These are phyloP conservation scores for Scophthalmus maximus DNA, from an alignment of 2,113 vertebrate genomes.

Conservation along the genomic window DNA sequence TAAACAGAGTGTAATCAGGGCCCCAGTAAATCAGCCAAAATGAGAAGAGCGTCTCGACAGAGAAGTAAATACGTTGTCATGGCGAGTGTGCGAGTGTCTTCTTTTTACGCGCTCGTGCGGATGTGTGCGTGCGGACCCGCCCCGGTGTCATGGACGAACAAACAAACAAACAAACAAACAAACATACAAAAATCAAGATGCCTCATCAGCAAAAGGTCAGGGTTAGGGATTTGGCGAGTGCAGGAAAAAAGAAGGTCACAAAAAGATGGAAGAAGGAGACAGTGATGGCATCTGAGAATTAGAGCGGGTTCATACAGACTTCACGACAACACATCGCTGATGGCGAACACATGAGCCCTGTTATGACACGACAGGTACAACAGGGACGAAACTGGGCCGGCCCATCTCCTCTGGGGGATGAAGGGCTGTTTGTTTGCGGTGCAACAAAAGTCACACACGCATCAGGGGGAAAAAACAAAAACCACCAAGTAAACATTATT, in stretches of 20 bases:
- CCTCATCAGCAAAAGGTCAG: slow-evolving; percentile 28
- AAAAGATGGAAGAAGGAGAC: slow-evolving; percentile 3
- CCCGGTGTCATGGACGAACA: slow-evolving; percentile 43
- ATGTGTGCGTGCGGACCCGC: slow-evolving; percentile 27
- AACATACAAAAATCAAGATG: slow-evolving; percentile 2
- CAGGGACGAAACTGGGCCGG: slow-evolving; percentile 7
- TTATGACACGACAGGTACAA: slow-evolving; percentile 33
- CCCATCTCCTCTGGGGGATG: slow-evolving; percentile 8
- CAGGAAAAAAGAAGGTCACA: slow-evolving; percentile 37
- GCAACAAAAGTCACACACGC: slow-evolving; percentile 51
- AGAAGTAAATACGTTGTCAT: slow-evolving; percentile 71
- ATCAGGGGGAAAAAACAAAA: slow-evolving; percentile 42
- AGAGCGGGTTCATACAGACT: slow-evolving; percentile 34
- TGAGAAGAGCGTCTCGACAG: slow-evolving; percentile 55
- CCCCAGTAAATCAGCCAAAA: slow-evolving; percentile 69
- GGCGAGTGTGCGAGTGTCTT: slow-evolving; percentile 29
- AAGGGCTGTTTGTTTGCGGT: slow-evolving; percentile 50
- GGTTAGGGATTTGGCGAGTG: slow-evolving; percentile 43
- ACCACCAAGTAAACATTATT: slow-evolving; percentile 76
- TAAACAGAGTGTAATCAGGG: slow-evolving; percentile 78
- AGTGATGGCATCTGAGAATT: slow-evolving; percentile 47
- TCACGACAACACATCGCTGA: slow-evolving; percentile 32
- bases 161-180: slow-evolving; percentile 26
- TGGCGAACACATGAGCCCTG: slow-evolving; percentile 50
- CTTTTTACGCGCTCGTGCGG: slow-evolving; percentile 8